Base-by-base conservation (phyloP, 2,797 vertebrate species). In the Dendrocincla fuliginosa region DNA sequence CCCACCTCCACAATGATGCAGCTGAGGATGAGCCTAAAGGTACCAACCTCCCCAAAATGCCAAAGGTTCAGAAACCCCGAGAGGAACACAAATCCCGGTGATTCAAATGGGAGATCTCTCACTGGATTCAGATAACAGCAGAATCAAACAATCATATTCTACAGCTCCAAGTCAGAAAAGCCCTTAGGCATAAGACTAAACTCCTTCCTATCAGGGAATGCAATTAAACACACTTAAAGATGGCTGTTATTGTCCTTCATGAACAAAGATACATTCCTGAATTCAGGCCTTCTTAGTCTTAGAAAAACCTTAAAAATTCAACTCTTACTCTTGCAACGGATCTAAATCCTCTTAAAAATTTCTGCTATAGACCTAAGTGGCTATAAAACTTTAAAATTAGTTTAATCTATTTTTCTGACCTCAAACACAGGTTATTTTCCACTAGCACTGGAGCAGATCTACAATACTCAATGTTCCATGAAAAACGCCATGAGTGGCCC, bases 331-430 rank as follows among this genome's bases (percentile, higher is more conserved):
- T 86, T 88, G 61, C 60, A 96, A 74, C 8, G 33, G 59, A 70
- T 86, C 77, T 73, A 87, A 92, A 89, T 49, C 68, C 49, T 96
- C 85, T 70, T 84, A 70, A 94, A 90, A 84, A 76, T 61, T 84
- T 94, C 84, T 91, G 42, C 89, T 93, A 63, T 9, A 85, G 83
- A 91, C 63, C 68, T 89, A 93, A 96, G 93, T 73, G 90, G 91
- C 93, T 74, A 94, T 94, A 97, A 95, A 95, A 94, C 55, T 94
- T 96, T 82, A 95, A 95, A 96, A 97, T 97, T 84, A 94, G 79
- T 93, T 95, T 95, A 94, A 95, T 93, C 92, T 97, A 88, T 97
- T 98, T 97, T 94, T 97, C 84, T 97, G 96, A 97, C 97, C 96
- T 97, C 96, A 95, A 94, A 95, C 71, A 87, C 78, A 93, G 89